Evolutionary conservation across 2,113 vertebrate genomes (phyloP).

Genomic region (Ictidomys tridecemlineatus): DNA sequence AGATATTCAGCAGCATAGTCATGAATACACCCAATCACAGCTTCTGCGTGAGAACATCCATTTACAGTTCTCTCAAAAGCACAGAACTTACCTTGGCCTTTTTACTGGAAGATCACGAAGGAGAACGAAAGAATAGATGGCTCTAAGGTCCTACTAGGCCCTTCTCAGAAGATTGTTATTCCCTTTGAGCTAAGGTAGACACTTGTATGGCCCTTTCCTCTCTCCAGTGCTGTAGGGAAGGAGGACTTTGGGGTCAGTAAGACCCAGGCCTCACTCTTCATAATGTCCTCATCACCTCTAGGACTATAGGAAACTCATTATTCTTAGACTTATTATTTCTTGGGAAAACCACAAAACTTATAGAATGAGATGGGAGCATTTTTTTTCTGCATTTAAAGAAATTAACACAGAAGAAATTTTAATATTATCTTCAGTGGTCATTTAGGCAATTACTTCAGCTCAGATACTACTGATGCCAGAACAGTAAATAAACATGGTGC

Average conservation of each 20-base stretch:
- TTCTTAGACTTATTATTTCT: constrained; percentile 55
- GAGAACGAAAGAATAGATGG: neutral
- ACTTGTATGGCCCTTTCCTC: neutral
- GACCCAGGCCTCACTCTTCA: neutral
- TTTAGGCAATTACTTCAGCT: constrained; percentile 50
- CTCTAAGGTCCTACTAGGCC: neutral
- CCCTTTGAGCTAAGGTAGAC: neutral
- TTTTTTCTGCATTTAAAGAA: constrained; percentile 52
- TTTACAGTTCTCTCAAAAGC: constrained; percentile 36
- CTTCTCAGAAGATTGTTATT: neutral
- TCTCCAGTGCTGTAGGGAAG: neutral
- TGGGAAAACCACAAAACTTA: constrained; percentile 58
- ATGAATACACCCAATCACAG: constrained; percentile 71
- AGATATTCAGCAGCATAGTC: constrained; percentile 51
- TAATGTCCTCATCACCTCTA: neutral
- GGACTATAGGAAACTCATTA: neutral
- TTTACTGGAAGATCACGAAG: neutral
- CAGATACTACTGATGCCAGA: constrained; percentile 26
- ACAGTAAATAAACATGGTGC: constrained; percentile 57
- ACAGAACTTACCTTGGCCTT: neutral
- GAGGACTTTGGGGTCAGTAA: neutral
- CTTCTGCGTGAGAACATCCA: constrained; percentile 36
- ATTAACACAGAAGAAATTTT: constrained; percentile 47
- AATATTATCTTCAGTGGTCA: constrained; percentile 44
- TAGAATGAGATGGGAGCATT: constrained; percentile 42